Conservation (phyloP, 1,140 invertebrate species). For the Diorhabda carinulata region DNA sequence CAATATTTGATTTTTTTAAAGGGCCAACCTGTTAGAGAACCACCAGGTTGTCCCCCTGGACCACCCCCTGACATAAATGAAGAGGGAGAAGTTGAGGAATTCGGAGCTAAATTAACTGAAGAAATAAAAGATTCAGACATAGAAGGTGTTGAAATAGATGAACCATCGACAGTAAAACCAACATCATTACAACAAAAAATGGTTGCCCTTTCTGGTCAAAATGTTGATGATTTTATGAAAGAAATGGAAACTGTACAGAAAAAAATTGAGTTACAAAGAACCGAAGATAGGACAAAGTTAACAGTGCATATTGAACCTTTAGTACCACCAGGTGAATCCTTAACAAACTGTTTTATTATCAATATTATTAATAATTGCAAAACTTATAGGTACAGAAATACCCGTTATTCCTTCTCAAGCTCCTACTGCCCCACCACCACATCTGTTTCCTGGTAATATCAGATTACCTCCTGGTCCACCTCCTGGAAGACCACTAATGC, state of each 20-base stretch:
- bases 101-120: slow-evolving; percentile 35
- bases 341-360: background rate
- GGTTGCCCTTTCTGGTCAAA: slow-evolving; percentile 80
- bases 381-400: slow-evolving; percentile 3
- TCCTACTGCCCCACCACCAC: slow-evolving; percentile 55
- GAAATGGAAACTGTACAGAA: slow-evolving; percentile 84
- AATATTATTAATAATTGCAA: background rate
- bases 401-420: slow-evolving; percentile 7
- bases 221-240: slow-evolving; percentile 89
- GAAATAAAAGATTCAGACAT: slow-evolving; percentile 36
- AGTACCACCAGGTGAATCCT: slow-evolving; percentile 10
- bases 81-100: slow-evolving; percentile 59
- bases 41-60: slow-evolving; percentile 84
- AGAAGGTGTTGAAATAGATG: slow-evolving; percentile 18
- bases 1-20: slow-evolving; percentile 13
- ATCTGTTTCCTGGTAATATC: slow-evolving; percentile 49
- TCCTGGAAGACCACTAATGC: slow-evolving; percentile 56
- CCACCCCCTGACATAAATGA: slow-evolving; percentile 70
- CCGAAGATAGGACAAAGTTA: slow-evolving; percentile 57
- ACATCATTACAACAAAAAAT: slow-evolving; percentile 77
- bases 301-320: slow-evolving; percentile 43
- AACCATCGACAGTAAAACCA: slow-evolving; percentile 57
- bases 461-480: slow-evolving; percentile 62
- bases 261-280: slow-evolving; percentile 63
- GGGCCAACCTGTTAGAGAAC: slow-evolving; percentile 52